phyloP scores from a whole-genome alignment of 2,113 vertebrate species.

The Lophura nycthemera region DNA sequence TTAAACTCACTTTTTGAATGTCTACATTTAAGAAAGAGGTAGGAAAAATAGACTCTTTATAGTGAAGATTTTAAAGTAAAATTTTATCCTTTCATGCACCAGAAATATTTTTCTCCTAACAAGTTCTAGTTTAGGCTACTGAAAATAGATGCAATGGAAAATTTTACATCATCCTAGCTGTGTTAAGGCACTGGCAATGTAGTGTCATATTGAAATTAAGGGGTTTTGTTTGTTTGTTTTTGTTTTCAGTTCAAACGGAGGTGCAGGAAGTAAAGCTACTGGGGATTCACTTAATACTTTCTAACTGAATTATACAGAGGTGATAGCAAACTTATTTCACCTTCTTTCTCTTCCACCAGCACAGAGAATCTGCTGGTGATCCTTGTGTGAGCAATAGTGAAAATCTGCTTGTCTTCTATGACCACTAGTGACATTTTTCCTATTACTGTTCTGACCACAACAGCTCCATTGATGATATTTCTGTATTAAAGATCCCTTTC shows the following conservation, averaged over 20 bases:
- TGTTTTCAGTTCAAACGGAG: not conserved
- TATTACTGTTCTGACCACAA: not conserved
- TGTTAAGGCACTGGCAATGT: not conserved
- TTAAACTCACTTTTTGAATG: not conserved
- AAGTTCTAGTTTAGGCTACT: not conserved
- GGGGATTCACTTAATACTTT: not conserved
- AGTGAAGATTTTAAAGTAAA: not conserved
- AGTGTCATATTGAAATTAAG: not conserved
- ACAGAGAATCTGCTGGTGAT: not conserved
- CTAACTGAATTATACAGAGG: not conserved
- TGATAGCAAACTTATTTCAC: not conserved
- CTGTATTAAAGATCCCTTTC: not conserved
- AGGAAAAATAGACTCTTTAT: not conserved
- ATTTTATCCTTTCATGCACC: not conserved
- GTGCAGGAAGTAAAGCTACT: not conserved
- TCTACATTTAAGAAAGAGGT: not conserved
- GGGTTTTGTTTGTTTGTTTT: not conserved
- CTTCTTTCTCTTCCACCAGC: not conserved
- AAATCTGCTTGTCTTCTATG: not conserved
- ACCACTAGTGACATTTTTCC: not conserved
- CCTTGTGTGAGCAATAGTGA: too few species aligned
- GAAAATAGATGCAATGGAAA: slow-evolving; percentile 13
- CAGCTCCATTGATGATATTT: not conserved
- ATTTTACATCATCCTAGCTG: not conserved
- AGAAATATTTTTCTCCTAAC: not conserved